Evolutionary conservation across 1,140 invertebrate genomes (phyloP).

Genomic region (Heliothis virescens): DNA sequence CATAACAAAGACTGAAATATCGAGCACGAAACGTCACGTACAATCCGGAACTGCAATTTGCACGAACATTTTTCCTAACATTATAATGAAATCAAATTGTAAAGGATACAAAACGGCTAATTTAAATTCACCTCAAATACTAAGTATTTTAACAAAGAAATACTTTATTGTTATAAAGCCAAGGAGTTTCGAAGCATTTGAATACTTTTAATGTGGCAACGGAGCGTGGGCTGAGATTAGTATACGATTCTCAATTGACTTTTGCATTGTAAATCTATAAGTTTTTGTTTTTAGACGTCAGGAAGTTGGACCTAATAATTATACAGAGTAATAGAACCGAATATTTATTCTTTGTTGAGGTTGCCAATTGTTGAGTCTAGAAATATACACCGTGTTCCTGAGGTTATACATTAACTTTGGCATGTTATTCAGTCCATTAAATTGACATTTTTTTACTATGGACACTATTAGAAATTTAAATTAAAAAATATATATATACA

Average conservation of each 20-base stretch:
- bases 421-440: too few relatives aligned
- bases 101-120: slow-evolving; percentile 36
- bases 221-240: not conserved
- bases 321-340: too few relatives aligned
- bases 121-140: slow-evolving; percentile 23
- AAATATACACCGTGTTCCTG: too few relatives aligned
- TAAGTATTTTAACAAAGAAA: slow-evolving; percentile 43
- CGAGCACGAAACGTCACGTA: not conserved
- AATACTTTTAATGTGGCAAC: not conserved
- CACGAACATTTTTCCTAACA: not conserved
- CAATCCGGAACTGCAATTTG: slow-evolving; percentile 18
- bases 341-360: too few relatives aligned
- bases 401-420: too few relatives aligned
- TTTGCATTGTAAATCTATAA: not conserved
- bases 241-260: not conserved
- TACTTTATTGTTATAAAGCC: slow-evolving; percentile 27
- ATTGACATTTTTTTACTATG: too few relatives aligned
- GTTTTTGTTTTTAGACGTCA: not conserved
- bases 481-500: too few relatives aligned
- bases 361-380: too few relatives aligned
- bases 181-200: slow-evolving; percentile 16
- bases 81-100: slow-evolving; percentile 35
- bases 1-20: slow-evolving; percentile 6
- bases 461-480: too few relatives aligned
- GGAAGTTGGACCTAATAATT: too few relatives aligned